A percentile compares a stretch with the other conserved stretches of the same genome.
These are phyloP conservation scores for Pasiphila rectangulata DNA, from an alignment of 2,888 invertebrate species.

Conservation along the genomic window DNA sequence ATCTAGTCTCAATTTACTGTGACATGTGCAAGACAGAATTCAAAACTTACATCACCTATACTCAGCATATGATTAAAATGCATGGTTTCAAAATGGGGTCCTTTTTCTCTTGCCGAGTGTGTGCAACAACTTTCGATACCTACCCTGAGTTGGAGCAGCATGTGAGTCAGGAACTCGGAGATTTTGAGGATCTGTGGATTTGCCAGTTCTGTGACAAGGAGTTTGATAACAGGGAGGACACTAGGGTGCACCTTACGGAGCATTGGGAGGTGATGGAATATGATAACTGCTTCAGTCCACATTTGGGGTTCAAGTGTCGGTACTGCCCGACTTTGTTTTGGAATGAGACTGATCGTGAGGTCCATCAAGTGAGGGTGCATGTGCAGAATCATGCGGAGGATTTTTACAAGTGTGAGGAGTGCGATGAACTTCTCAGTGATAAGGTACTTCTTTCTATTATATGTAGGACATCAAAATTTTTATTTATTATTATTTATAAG, in stretches of 20 bases:
- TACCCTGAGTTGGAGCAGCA: conserved; percentile 58
- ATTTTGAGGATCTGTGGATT: conserved; percentile 71
- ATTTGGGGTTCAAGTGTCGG: conserved; percentile 74
- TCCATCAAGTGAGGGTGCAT: conserved; percentile 66
- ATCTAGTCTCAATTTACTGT: conserved; percentile 50
- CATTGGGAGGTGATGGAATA: conserved; percentile 60
- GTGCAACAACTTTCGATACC: conserved; percentile 62
- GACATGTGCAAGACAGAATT: conserved; percentile 54
- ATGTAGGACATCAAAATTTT: neutral
- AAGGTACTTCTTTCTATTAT: conserved; percentile 50
- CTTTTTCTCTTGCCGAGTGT: conserved; percentile 63
- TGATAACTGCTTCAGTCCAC: conserved; percentile 73
- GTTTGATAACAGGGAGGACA: conserved; percentile 59
- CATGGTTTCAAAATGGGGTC: conserved; percentile 61
- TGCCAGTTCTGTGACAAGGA: conserved; percentile 78
- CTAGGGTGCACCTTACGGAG: conserved; percentile 58
- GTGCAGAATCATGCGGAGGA: conserved; percentile 53
- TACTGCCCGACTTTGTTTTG: conserved; percentile 74
- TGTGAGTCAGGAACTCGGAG: conserved; percentile 52
- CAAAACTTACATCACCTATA: conserved; percentile 46
- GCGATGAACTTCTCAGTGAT: conserved; percentile 65
- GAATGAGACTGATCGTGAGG: conserved; percentile 73
- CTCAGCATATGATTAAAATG: conserved; percentile 60
- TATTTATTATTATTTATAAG: too few species aligned
- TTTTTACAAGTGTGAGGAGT: conserved; percentile 66